Evolutionary conservation across 1,140 invertebrate species (phyloP).

Genomic region (Aphidius gifuensis): DNA sequence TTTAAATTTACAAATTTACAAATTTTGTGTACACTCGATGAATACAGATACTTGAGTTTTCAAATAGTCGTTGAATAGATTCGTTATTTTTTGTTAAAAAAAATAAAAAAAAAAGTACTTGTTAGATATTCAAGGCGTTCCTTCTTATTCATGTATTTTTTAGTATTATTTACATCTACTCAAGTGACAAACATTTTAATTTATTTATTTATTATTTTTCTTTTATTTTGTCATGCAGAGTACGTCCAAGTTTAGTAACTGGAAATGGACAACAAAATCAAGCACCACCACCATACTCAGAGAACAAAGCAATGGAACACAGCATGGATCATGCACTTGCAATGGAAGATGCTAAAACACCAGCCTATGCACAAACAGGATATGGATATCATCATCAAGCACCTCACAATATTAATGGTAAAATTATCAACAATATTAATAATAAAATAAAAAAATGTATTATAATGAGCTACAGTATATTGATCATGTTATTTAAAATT

Average conservation of each 20-base stretch:
- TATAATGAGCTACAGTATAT: not conserved
- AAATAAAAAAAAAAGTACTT: too few species aligned
- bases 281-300: conserved; percentile 78
- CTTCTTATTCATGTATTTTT: not conserved
- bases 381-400: conserved; percentile 79
- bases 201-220: too few species aligned
- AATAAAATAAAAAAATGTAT: not conserved
- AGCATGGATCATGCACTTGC: conserved; percentile 77
- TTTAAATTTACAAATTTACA: too few species aligned
- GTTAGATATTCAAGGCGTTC: too few species aligned
- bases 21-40: too few species aligned
- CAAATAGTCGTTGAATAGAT: too few species aligned
- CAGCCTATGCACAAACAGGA: conserved; percentile 78
- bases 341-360: conserved; percentile 77
- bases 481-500: not conserved
- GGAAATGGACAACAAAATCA: conserved; percentile 67
- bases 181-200: conserved; percentile 1
- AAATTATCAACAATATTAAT: conserved; percentile 50
- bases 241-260: conserved; percentile 73
- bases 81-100: too few species aligned
- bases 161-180: not conserved
- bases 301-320: conserved; percentile 87
- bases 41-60: too few species aligned
- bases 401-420: conserved; percentile 67
- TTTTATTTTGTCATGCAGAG: conserved; percentile 38